Conservation (phyloP, 1,140 invertebrate species). For the Drosophila tsacasi region DNA sequence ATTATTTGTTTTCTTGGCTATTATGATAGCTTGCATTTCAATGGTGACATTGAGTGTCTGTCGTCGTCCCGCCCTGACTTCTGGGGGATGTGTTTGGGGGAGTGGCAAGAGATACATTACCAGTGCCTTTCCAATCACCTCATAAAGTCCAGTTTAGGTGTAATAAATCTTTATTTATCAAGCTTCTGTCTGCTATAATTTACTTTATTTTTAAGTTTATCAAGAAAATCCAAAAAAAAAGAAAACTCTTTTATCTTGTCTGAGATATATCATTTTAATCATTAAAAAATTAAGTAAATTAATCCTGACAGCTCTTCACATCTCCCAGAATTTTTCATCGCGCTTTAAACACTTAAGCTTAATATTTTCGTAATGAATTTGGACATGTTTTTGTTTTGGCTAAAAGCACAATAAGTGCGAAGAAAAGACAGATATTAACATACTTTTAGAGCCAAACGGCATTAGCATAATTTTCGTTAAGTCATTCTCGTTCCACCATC, state of each 20-base stretch:
- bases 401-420: conserved; percentile 21
- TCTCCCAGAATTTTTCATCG: neutral
- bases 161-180: conserved; percentile 2
- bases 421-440: conserved; percentile 61
- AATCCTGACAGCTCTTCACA: neutral
- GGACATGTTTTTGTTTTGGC: neutral
- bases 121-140: neutral
- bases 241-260: too few species aligned
- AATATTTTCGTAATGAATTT: conserved; percentile 2
- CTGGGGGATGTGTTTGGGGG: conserved; percentile 18
- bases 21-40: conserved; percentile 55
- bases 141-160: neutral
- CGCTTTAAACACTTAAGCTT: neutral
- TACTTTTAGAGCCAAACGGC: conserved; percentile 75
- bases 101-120: conserved; percentile 15
- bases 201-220: neutral
- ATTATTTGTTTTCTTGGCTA: conserved; percentile 25
- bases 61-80: conserved; percentile 16
- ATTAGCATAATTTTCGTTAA: conserved; percentile 74
- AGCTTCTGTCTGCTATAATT: neutral
- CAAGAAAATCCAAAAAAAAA: neutral
- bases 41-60: conserved; percentile 64
- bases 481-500: neutral
- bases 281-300: neutral
- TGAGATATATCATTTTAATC: neutral